These are phyloP conservation scores for Sminthurides aquaticus DNA, from an alignment of 2,888 invertebrate species.

Conservation along the genomic window DNA sequence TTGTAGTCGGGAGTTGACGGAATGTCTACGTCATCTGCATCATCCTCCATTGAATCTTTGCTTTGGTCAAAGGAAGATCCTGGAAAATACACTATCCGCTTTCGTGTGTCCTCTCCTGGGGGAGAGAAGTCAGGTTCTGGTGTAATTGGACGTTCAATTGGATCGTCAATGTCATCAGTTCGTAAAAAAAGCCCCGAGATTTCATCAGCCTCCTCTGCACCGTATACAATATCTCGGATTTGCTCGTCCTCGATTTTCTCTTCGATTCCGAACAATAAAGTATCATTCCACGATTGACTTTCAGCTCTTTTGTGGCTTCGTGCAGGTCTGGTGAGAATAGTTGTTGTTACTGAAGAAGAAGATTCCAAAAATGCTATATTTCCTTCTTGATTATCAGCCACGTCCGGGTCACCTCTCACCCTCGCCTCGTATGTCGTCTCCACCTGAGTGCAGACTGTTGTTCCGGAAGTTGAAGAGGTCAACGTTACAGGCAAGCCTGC, in stretches of 20 bases:
- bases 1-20: conserved; percentile 14
- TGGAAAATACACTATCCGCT: conserved; percentile 35
- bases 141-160: conserved; percentile 53
- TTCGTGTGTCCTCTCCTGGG: conserved; percentile 25
- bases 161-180: conserved; percentile 46
- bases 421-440: conserved; percentile 42
- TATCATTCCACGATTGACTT: conserved; percentile 40
- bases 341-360: conserved; percentile 42
- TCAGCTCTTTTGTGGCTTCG: conserved; percentile 40
- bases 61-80: conserved; percentile 39
- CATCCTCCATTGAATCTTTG: conserved; percentile 46
- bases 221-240: conserved; percentile 45
- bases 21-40: conserved; percentile 51
- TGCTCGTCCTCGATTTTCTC: conserved; percentile 43
- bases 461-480: conserved; percentile 40
- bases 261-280: conserved; percentile 39
- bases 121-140: conserved; percentile 49
- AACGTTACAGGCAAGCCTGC: conserved; percentile 40
- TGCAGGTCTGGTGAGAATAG: conserved; percentile 9
- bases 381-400: conserved; percentile 51
- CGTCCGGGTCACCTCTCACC: conserved; percentile 42
- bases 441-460: conserved; percentile 42
- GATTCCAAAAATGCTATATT: conserved; percentile 44
- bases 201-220: conserved; percentile 47
- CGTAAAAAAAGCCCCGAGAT: conserved; percentile 35